Base-by-base conservation (phyloP, 2,797 vertebrate genomes). In the Oreonectes daqikongensis region DNA sequence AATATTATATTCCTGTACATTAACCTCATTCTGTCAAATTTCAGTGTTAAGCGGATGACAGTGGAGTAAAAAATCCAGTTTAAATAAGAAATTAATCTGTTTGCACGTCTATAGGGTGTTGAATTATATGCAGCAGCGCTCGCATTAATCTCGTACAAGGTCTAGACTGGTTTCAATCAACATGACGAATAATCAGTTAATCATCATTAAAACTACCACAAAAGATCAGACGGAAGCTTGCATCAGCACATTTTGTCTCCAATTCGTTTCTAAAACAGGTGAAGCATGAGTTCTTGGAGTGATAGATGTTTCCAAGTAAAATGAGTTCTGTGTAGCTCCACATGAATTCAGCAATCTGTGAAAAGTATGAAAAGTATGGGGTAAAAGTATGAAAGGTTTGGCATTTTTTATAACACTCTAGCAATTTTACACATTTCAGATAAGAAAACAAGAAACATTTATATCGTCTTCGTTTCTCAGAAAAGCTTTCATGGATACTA, bases 11-110 rank as follows among this genome's bases (percentile, higher is more conserved):
- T 18, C 2, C 11, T 42, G 40, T 42, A 20, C 35, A 28, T 42
- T 66, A 55, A 65, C 48, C 48, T 55, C 72, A 66, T 55, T 66
- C 22, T 75, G 38, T 55, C 38, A 64, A n/a, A 40, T 55, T 35
- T 59, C n/a, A 46, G 8, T 46, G n/a, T 18, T 57, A 17, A 46
- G 57, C 42, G 28, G 10, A 46, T 14, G 65, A 18, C 38, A 7
- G 1, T 28, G 12, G 10, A 17, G 24, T 38, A 15, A 55, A 59
- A 59, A 59, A 59, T 30, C 14, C 5, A 32, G 15, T 30, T 60
- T 32, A 32, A 60, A 60, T 32, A 18, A n/a, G 26, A 60, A 52
- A 26, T 40, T 1, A 2, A 15, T 40, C 15, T 8, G 38, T 53
- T 44, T 4, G 8, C 18, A 44, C 7, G 20, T 44, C 50, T 53